These are phyloP conservation scores for Cremastobaeus sp. DNA, from an alignment of 2,888 invertebrate species.

Conservation along the genomic window DNA sequence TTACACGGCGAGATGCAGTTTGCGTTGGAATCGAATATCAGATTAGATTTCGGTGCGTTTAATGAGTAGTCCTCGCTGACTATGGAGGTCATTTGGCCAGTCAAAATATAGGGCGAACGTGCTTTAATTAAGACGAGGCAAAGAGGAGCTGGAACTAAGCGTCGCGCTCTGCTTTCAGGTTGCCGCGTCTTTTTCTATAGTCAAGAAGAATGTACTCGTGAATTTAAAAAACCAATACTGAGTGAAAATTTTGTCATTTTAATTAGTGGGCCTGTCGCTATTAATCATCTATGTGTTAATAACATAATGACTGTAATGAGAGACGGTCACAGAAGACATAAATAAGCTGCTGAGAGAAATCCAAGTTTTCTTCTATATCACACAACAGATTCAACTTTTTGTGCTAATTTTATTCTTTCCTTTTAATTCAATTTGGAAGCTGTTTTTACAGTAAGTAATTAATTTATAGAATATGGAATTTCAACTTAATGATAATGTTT, in stretches of 20 bases:
- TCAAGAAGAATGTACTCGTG: conserved; percentile 4
- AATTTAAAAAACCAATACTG: conserved; percentile 1
- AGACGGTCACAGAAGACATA: too few relatives aligned
- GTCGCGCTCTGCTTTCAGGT: conserved; percentile 35
- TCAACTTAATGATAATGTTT: too few relatives aligned
- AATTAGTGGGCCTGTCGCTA: too few relatives aligned
- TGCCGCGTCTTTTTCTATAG: conserved; percentile 32
- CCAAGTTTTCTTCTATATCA: too few relatives aligned
- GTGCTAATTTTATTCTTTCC: too few relatives aligned
- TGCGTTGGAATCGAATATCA: conserved; percentile 42
- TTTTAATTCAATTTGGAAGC: too few relatives aligned
- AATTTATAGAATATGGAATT: too few relatives aligned
- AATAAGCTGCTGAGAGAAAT: too few relatives aligned
- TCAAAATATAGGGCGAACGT: conserved; percentile 56
- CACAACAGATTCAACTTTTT: too few relatives aligned
- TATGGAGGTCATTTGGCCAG: conserved; percentile 34
- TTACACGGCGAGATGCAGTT: conserved; percentile 5
- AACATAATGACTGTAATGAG: too few relatives aligned
- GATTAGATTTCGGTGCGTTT: conserved; percentile 43
- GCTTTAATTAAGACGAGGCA: conserved; percentile 57
- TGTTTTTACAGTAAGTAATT: too few relatives aligned
- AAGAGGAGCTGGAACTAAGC: conserved; percentile 30
- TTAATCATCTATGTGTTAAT: too few relatives aligned
- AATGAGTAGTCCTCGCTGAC: conserved; percentile 40
- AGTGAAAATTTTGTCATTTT: conserved; percentile 13